Evolutionary conservation across 2,797 vertebrate species (phyloP).

Genomic region (Myotis daubentonii): DNA sequence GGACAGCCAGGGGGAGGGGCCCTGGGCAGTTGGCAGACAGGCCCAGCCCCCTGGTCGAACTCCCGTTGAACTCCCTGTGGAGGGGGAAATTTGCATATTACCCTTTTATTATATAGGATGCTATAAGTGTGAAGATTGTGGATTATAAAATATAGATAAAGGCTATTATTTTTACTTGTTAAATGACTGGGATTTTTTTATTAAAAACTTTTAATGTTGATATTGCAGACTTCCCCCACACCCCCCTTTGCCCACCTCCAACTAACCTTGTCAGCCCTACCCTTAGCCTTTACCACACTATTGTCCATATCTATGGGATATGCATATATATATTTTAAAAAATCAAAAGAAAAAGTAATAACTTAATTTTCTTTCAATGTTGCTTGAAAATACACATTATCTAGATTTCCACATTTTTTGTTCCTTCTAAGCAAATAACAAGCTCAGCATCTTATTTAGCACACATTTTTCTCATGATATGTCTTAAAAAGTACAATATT

Average conservation of each 20-base stretch:
- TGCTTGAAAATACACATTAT: not conserved
- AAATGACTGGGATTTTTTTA: not conserved
- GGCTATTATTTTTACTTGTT: not conserved
- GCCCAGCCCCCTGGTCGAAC: too few relatives aligned
- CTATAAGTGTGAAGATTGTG: not conserved
- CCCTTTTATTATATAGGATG: not conserved
- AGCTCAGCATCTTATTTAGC: not conserved
- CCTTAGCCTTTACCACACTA: not conserved
- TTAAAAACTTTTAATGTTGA: not conserved
- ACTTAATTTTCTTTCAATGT: not conserved
- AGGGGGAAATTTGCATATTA: too few relatives aligned
- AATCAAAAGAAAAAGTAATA: not conserved
- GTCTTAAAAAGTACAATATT: constrained; percentile 41
- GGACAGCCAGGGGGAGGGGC: too few relatives aligned
- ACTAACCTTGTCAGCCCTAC: not conserved
- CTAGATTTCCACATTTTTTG: not conserved
- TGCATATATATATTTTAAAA: not conserved
- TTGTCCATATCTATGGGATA: not conserved
- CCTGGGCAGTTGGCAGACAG: too few relatives aligned
- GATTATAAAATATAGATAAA: not conserved
- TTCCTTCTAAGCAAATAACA: not conserved
- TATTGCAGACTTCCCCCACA: not conserved
- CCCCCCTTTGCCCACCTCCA: not conserved
- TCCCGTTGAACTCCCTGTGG: too few relatives aligned
- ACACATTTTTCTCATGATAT: not conserved